Base-by-base conservation (phyloP, 2,888 invertebrate genomes). In the Alviniconcha strummeri region DNA sequence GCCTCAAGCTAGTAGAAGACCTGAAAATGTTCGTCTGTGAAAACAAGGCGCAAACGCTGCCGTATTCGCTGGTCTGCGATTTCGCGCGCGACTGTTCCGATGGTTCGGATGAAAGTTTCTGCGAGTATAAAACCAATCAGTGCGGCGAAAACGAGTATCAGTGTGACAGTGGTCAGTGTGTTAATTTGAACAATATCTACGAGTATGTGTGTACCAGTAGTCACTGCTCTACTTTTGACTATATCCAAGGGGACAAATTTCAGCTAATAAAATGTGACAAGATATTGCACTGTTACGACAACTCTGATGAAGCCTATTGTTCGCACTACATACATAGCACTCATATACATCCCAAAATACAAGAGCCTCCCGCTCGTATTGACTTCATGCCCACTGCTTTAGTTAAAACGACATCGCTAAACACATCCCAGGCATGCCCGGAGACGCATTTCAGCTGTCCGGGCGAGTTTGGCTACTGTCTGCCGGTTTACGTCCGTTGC, bases 401-500 rank as follows among this genome's bases (percentile, higher is more conserved):
- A 5, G 54, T 80, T n/a, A 17, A 3, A 9, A 55, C 19, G 54
- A 80, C 55, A 4, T 6, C 80, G 2, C 11, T 80, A n/a, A 54
- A 19, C 36, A 69, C 19, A 8, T 7, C 7, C 13, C 54, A 19
- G 11, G n/a, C 17, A 15, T 80, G 80, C 69, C 80, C 80, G 13
- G 80, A 80, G 36, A 69, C 80, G 3, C 80, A 80, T 19, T 69
- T 80, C 80, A 52, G 15, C 1, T 80, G 80, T n/a, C 15, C 67
- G 9, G 55, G n/a, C 13, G 52, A 60, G 8, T 60, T 60, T 60
- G 72, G 7, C 8, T 19, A 69, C 19, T 80, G 80, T 9, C 69
- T 80, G 71, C 71, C 80, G 13, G 71, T 80, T n/a, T 80, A 69
- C 55, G 64, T 60, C 19, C 55, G 54, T n/a, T 80, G 80, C 19